These are phyloP conservation scores for Malacosoma neustria DNA, from an alignment of 2,888 invertebrate genomes.

Conservation along the genomic window DNA sequence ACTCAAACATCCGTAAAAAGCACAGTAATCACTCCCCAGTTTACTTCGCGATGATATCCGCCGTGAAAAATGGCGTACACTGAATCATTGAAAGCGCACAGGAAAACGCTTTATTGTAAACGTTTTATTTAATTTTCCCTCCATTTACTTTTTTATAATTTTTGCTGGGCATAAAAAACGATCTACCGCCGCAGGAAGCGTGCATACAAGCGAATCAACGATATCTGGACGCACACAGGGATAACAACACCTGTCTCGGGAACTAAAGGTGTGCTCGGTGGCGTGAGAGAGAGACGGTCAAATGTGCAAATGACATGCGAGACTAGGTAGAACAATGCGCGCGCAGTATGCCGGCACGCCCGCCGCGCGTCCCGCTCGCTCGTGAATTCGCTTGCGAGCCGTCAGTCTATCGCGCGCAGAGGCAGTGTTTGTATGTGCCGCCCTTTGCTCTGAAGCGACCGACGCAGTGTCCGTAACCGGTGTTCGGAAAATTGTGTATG, in stretches of 20 bases:
- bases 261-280: slow-evolving; percentile 70
- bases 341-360: slow-evolving; percentile 64
- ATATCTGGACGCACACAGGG: slow-evolving; percentile 63
- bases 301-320: slow-evolving; percentile 31
- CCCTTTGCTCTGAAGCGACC: slow-evolving; percentile 63
- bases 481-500: slow-evolving; percentile 75
- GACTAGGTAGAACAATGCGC: slow-evolving; percentile 57
- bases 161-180: slow-evolving; percentile 72
- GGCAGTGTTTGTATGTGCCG: slow-evolving; percentile 62
- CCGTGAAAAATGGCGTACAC: slow-evolving; percentile 63
- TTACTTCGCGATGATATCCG: slow-evolving; percentile 41
- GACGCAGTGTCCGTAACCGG: slow-evolving; percentile 71
- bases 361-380: slow-evolving; percentile 69
- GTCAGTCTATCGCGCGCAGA: slow-evolving; percentile 71
- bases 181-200: slow-evolving; percentile 71
- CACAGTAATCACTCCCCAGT: slow-evolving; percentile 44
- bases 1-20: slow-evolving; percentile 66
- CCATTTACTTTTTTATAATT: slow-evolving; percentile 74
- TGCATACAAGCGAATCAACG: slow-evolving; percentile 44
- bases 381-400: slow-evolving; percentile 40
- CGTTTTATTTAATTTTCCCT: slow-evolving; percentile 75
- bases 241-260: slow-evolving; percentile 70
- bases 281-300: slow-evolving; percentile 41
- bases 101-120: slow-evolving; percentile 74
- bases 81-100: slow-evolving; percentile 71